Percentiles rank a stretch among this genome's conserved stretches.
phyloP scores from a whole-genome alignment of 2,113 vertebrate genomes.

The Willisornis vidua region DNA sequence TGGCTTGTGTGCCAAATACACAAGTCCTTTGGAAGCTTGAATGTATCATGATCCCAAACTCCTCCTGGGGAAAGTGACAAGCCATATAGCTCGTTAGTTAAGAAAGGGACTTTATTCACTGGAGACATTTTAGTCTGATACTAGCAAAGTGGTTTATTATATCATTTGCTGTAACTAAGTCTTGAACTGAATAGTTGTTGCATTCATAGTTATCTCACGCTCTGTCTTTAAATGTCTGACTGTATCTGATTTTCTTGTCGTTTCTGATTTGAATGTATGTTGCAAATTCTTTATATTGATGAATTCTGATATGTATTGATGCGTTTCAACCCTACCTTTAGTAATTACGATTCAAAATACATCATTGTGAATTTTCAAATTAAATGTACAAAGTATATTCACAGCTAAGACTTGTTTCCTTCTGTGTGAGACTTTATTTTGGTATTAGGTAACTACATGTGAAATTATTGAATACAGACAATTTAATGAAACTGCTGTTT shows the following conservation, averaged over 20 bases:
- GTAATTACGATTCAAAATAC: background rate
- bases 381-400: background rate
- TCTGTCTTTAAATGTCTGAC: background rate
- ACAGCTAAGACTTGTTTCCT: background rate
- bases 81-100: background rate
- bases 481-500: background rate
- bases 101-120: background rate
- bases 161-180: background rate
- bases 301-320: background rate
- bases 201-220: background rate
- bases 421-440: background rate
- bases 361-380: background rate
- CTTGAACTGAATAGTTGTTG: background rate
- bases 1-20: background rate
- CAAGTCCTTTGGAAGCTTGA: background rate
- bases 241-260: background rate
- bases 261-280: background rate
- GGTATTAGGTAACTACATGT: background rate
- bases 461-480: background rate
- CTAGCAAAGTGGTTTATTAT: background rate
- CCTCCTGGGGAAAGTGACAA: background rate
- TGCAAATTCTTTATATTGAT: background rate
- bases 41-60: background rate
- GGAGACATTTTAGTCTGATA: background rate
- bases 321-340: background rate